Evolutionary conservation across 2,113 vertebrate genomes (phyloP), one percentile per base, ranked within the genome.

Genomic region (Geococcyx californianus): DNA sequence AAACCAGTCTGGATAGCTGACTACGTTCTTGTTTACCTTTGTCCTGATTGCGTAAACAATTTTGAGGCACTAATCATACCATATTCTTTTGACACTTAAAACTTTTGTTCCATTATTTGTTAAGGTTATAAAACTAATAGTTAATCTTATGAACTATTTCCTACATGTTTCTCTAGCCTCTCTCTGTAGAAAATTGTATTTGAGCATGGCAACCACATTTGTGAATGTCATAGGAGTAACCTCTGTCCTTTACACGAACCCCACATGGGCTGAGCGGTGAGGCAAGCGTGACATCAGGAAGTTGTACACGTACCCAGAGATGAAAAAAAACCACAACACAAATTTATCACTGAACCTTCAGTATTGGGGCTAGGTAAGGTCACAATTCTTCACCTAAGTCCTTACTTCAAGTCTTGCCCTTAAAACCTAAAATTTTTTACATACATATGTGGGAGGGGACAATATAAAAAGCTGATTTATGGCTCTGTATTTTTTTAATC

Each of bases 251-350:
- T 64, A 54, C 29, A 24, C 16, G 64, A 67, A 64, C 51, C 12
- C 12, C 11, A 45, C 9, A 12, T 11, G n/a, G 14, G 23, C n/a
- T 42, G 36, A 63, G 18, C 26, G 56, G 12, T 31, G 44, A 79
- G 52, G 28, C 18, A 28, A 21, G 11, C 60, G 11, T 49, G 47
- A 38, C 36, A 10, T 75, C 64, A 84, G 42, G 17, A 74, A 76
- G 10, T 9, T 54, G 26, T 38, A 54, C 7, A 11, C 13, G 3
- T 3, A 0, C 0, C 1, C 16, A 49, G n/a, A 52, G n/a, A n/a
- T n/a, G 7, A 5, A 59, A 45, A 77, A 66, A 36, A 51, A 44
- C 16, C 5, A 5, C 7, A 12, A 5, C 5, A 0, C 14, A 47
- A 77, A 21, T 1, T 0, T 34, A 36, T n/a, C 8, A 55, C 11